Evolutionary conservation across 2,797 vertebrate species (phyloP), one percentile per base, ranked within the genome.

Genomic region (Molossus alvarezi): DNA sequence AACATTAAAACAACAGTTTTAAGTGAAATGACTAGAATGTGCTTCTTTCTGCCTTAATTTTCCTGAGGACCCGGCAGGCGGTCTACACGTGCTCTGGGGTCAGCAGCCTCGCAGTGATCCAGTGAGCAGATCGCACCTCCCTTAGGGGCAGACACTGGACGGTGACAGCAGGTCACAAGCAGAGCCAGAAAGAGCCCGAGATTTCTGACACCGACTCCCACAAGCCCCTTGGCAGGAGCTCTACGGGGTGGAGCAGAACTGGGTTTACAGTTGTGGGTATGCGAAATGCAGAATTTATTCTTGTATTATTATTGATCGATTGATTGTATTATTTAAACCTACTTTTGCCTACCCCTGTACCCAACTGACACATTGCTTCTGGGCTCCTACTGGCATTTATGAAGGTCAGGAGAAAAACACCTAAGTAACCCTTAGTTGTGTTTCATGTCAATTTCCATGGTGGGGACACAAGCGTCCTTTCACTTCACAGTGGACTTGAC

Each of bases 341-440:
- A 1, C 53, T 7, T n/a, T 33, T 13, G 76, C 53, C 53, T 29
- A 77, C 29, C 17, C 29, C 51, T 55, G 20, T 3, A 1, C 8
- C 55, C 41, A 15, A 4, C 53, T 60, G 45, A 37, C 60, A 23
- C 17, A 15, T 67, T 10, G 41, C 72, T n/a, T 73, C 72, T 12
- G n/a, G 65, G 41, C 29, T 88, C 53, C 29, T 20, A 11, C 11
- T 7, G 48, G 29, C 53, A 29, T 41, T 69, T 58, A 51, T 71
- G 55, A 81, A 84, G 37, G 77, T 62, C 23, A 25, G 53, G 67
- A 75, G 55, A 29, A 83, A 95, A 85, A 88, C 11, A 62, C 45
- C 25, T 12, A 33, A 41, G 33, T 9, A 27, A 55, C 45, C 77
- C 48, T 41, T 41, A 37, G 11, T 77, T 37, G 9, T 25, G 23